Evolutionary conservation across 2,888 invertebrate genomes (phyloP).

Genomic region (Lepetodrilus schrolli): DNA sequence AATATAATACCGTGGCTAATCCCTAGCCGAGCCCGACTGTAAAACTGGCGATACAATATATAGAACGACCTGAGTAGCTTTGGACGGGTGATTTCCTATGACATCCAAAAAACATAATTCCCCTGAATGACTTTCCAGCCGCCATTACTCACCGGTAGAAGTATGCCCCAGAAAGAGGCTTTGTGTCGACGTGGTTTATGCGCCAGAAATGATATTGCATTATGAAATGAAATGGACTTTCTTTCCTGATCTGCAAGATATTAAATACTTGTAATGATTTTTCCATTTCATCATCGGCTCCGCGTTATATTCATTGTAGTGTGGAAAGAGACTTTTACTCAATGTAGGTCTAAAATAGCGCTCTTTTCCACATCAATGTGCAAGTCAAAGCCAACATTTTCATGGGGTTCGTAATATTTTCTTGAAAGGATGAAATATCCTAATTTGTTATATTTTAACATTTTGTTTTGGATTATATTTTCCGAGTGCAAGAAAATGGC

Average conservation of each 20-base stretch:
- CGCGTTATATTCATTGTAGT: not conserved
- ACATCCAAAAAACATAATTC: slow-evolving; percentile 18
- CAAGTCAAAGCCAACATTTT: not conserved
- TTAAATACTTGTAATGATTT: slow-evolving; percentile 30
- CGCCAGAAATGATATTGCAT: slow-evolving; percentile 31
- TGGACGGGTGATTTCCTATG: slow-evolving; percentile 16
- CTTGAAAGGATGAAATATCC: not conserved
- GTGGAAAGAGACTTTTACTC: not conserved
- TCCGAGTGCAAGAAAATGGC: no score
- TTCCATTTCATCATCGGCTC: slow-evolving; percentile 5
- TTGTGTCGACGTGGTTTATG: slow-evolving; percentile 16
- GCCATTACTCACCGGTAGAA: not conserved
- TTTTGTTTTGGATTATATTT: not conserved
- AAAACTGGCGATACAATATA: slow-evolving; percentile 25
- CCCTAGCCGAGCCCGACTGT: not conserved
- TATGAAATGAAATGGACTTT: slow-evolving; percentile 32
- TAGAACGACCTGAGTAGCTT: not conserved
- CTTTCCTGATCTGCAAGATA: slow-evolving; percentile 22
- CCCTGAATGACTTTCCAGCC: slow-evolving; percentile 15
- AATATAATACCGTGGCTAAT: slow-evolving; percentile 14
- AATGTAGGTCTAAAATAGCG: slow-evolving; percentile 13
- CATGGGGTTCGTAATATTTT: not conserved
- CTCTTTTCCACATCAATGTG: not conserved
- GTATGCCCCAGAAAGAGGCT: slow-evolving; percentile 19
- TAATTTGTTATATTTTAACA: slow-evolving; percentile 2